phyloP scores from a whole-genome alignment of 2,797 vertebrate genomes.

The Gallinago solitaria region DNA sequence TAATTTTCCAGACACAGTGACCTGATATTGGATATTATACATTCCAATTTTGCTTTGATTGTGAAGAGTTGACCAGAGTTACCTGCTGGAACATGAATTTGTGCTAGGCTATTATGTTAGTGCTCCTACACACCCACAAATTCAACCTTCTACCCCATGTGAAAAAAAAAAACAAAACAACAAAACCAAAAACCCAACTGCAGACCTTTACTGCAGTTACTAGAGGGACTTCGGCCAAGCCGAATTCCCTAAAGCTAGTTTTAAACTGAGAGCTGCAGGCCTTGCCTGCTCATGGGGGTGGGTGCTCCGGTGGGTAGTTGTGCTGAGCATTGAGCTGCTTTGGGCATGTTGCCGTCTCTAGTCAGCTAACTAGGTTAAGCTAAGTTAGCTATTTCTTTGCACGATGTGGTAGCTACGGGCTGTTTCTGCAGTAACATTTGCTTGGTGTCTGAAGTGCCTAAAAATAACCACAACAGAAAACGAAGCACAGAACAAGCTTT shows the following conservation, averaged over 20 bases:
- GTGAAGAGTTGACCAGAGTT: background rate
- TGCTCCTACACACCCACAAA: background rate
- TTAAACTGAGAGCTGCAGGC: background rate
- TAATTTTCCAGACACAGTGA: background rate
- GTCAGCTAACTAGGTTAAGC: background rate
- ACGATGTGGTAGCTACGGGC: background rate
- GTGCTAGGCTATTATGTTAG: background rate
- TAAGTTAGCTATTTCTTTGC: background rate
- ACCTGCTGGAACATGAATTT: background rate
- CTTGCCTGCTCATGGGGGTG: background rate
- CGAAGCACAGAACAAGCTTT: background rate
- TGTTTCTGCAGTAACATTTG: background rate
- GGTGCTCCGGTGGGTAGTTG: background rate
- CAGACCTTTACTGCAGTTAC: background rate
- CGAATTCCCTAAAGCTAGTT: background rate
- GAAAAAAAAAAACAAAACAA: background rate
- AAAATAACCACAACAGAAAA: background rate
- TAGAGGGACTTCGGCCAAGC: background rate
- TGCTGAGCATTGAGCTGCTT: background rate
- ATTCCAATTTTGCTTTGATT: background rate
- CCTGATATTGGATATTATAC: background rate
- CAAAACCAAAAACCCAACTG: background rate
- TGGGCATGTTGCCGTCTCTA: background rate
- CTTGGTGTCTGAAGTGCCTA: background rate
- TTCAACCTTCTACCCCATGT: background rate